Base-by-base conservation (phyloP, 1,140 invertebrate genomes). In the Campoletis sonorensis region DNA sequence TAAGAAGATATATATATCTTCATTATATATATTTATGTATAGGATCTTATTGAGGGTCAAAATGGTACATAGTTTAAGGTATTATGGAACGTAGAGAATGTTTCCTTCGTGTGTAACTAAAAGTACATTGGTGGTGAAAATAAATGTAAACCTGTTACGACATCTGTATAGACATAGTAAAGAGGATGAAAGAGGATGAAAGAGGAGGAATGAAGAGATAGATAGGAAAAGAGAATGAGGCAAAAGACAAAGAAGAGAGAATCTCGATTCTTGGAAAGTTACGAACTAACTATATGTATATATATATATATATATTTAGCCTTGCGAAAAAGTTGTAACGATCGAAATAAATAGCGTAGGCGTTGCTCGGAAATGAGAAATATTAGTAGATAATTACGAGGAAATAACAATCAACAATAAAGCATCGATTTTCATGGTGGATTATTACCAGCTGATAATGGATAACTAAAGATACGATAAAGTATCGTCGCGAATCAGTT, bases 281-380 rank as follows among this genome's bases (percentile, higher is more conserved):
- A 4, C 54, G 21, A 58, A 58, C 54, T 18, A 67, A 67, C 67
- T 79, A 26, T 67, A 64, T 72, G 26, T 64, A 64, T 30, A 71
- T n/a, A 80, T n/a, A 67, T 79, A 79, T 79, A 26, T 67, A 64
- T 72, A 40, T 64, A 64, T 30, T 71, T n/a, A 80, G 58, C 23
- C 79, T 67, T 27, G 61, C 13, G 23, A 3, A 67, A 67, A 27
- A 67, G 61, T 67, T 11, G 18, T 27, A 15, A 23, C 26, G 61
- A 67, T 27, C 23, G 61, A 26, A 67, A 67, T 27, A 67, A 67
- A 26, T 30, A 3, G 4, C 61, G 61, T 67, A 11, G 61, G 61
- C 54, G 23, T 15, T 13, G 61, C 61, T 67, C 21, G 21, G 18
- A 58, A n/a, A 58, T n/a, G 21, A 5, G 54, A 58, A 58, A 21